These are phyloP conservation scores for Zygaena filipendulae DNA, from an alignment of 2,888 invertebrate genomes.

Conservation along the genomic window DNA sequence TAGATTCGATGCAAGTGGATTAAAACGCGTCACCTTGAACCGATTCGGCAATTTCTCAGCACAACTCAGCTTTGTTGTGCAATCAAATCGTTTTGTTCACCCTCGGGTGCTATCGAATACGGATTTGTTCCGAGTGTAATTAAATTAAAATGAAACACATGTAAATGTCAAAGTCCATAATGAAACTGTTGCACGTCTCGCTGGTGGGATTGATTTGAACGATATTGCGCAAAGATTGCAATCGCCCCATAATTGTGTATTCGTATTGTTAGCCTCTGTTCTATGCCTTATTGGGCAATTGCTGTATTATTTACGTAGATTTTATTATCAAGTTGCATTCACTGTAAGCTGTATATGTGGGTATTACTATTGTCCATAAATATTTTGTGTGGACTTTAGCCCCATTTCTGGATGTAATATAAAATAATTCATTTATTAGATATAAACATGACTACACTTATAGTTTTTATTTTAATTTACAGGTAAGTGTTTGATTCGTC, in stretches of 20 bases:
- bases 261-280: conserved; percentile 20
- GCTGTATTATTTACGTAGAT: conserved; percentile 22
- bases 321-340: conserved; percentile 18
- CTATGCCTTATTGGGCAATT: conserved; percentile 25
- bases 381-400: too few relatives aligned
- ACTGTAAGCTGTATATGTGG: conserved; percentile 9
- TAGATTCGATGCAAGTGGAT: conserved; percentile 23
- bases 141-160: conserved; percentile 51
- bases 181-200: conserved; percentile 25
- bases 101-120: conserved; percentile 19
- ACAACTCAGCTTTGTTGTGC: conserved; percentile 32
- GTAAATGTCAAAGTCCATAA: conserved; percentile 48
- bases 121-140: conserved; percentile 40
- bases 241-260: conserved; percentile 19
- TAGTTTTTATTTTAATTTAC: conserved; percentile 25
- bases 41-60: conserved; percentile 30
- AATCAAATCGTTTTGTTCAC: conserved; percentile 23
- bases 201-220: conserved; percentile 11
- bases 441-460: not conserved
- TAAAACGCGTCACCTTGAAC: conserved; percentile 38
- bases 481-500: too few relatives aligned
- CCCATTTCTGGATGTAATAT: too few relatives aligned
- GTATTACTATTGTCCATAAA: not conserved
- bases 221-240: conserved; percentile 27
- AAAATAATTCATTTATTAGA: too few relatives aligned